Base-by-base conservation (phyloP, 2,888 invertebrate genomes). In the Sphaeridia pumilis region DNA sequence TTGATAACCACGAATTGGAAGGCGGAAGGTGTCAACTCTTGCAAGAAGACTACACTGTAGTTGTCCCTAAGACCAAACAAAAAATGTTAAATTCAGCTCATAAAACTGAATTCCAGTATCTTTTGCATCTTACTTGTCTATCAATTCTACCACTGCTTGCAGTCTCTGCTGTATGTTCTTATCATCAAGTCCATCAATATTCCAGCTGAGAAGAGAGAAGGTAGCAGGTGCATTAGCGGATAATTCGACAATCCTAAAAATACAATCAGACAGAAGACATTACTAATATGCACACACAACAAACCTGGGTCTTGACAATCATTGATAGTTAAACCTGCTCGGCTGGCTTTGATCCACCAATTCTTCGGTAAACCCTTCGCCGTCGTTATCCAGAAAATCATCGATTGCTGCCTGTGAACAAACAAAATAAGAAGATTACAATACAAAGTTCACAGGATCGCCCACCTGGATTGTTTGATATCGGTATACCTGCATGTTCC, bases 161-260 rank as follows among this genome's bases (percentile, higher is more conserved):
- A 75, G 74, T 47, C 78, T 67, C 7, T 70, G 71, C 24, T 69
- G 67, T 1, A 75, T 59, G 64, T 74, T 75, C 45, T 69, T 69
- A 2, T 68, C 68, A 66, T 77, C 76, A 5, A 79, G 66, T 2
- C 78, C 78, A 69, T 79, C 78, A 49, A 79, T 70, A 65, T 79
- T 79, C 78, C 78, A 79, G 4, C 75, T 72, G 26, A 78, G 65
- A 10, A 78, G 58, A 21, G 73, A 71, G 45, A 75, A 68, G 28
- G 68, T 69, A 43, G 69, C 67, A 7, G 69, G 70, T 5, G 69
- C 67, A 54, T 38, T 20, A 5, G 38, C 12, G 12, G 12, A 14
- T 38, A 20, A 14, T 31, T 10, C 31, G 31, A 31, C 31, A 31
- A 14, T 14, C 7, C 31, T 31, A 14, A 7, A 10, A 14, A 31